A percentile compares a stretch with the other conserved stretches of the same genome.
Conservation (phyloP, 2,888 invertebrate genomes). For the Tinea pellionella region DNA sequence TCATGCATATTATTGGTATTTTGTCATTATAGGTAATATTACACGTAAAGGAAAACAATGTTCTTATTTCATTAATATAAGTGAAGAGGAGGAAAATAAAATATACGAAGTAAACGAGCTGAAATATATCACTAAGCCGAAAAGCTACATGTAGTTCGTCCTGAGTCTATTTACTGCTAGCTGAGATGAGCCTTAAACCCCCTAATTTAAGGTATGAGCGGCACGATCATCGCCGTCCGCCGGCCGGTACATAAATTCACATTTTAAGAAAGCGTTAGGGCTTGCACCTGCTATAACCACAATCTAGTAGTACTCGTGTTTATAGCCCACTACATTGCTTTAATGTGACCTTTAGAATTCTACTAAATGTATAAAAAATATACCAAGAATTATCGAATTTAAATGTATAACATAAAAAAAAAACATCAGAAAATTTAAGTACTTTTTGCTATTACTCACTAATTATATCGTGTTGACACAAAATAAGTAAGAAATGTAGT, state of each 20-base stretch:
- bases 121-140: constrained; percentile 17
- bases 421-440: too few relatives aligned
- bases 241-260: constrained; percentile 59
- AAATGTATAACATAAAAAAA: too few relatives aligned
- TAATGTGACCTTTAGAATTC: constrained; percentile 11
- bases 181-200: constrained; percentile 58
- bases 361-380: neutral
- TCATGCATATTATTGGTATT: neutral
- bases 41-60: neutral
- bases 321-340: constrained; percentile 27
- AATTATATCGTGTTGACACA: neutral
- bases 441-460: neutral
- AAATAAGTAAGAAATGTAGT: neutral
- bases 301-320: constrained; percentile 36
- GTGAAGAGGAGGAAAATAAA: neutral
- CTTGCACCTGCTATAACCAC: constrained; percentile 48
- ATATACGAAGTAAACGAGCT: neutral
- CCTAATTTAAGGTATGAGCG: constrained; percentile 63
- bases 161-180: constrained; percentile 55
- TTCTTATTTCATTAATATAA: neutral
- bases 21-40: neutral
- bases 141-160: constrained; percentile 32
- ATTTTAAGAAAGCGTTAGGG: constrained; percentile 52
- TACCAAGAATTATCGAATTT: too few relatives aligned
- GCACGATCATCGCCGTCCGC: constrained; percentile 59